Evolutionary conservation across 2,797 vertebrate genomes (phyloP).

Genomic region (Arctocebus calabarensis): DNA sequence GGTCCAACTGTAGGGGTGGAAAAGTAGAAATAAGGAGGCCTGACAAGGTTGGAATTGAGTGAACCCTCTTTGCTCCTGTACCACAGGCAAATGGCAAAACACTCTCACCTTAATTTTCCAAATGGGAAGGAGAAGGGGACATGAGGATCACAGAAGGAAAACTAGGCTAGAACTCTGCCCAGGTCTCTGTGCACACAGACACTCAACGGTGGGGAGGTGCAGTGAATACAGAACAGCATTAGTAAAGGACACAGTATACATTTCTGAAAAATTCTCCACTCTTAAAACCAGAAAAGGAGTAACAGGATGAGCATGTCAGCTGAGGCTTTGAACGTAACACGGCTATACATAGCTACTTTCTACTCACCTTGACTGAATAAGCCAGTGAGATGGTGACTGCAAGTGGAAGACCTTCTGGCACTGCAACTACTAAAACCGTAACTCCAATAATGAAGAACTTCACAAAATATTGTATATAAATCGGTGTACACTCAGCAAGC

Average conservation of each 20-base stretch:
- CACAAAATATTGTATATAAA: constrained; percentile 99
- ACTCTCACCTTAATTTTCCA: neutral
- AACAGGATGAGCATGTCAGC: neutral
- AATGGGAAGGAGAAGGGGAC: neutral
- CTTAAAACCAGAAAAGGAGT: neutral
- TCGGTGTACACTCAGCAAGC: constrained; percentile 96
- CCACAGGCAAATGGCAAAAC: neutral
- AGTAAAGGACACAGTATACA: neutral
- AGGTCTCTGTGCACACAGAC: neutral
- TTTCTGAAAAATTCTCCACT: neutral
- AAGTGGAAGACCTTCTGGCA: constrained; percentile 98
- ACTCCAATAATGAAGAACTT: constrained; percentile 99
- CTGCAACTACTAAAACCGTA: constrained; percentile 98
- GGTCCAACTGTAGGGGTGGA: neutral
- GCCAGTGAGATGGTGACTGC: constrained; percentile 99
- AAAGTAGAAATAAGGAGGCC: neutral
- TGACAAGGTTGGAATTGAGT: neutral
- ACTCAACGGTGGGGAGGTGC: neutral
- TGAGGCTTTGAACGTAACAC: neutral
- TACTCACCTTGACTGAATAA: constrained; percentile 98
- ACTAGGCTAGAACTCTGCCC: neutral
- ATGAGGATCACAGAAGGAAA: neutral
- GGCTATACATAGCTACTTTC: neutral
- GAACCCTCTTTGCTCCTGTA: neutral
- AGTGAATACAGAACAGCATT: neutral